These are phyloP conservation scores for Platerodrilus igneus DNA, from an alignment of 2,888 invertebrate species.

Conservation along the genomic window DNA sequence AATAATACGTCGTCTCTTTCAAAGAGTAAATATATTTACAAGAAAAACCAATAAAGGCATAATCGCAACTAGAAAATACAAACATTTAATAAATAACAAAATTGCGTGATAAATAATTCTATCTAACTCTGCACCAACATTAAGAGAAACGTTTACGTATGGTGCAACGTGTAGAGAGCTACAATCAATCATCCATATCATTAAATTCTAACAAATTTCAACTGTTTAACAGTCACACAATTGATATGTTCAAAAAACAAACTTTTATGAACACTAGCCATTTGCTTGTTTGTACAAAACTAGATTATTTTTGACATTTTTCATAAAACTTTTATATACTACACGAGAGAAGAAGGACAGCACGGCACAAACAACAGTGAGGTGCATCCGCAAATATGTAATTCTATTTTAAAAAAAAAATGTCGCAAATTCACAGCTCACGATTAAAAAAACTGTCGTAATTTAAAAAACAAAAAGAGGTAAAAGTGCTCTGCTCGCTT, in stretches of 20 bases:
- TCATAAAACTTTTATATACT: conserved; percentile 21
- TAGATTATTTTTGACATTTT: conserved; percentile 21
- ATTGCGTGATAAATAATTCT: conserved; percentile 40
- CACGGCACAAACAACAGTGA: conserved; percentile 18
- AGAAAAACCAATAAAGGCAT: conserved; percentile 46
- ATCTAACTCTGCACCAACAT: conserved; percentile 36
- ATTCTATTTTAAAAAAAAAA: too few relatives aligned
- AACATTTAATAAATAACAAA: conserved; percentile 46
- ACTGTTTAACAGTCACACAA: conserved; percentile 34
- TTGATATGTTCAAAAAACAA: conserved; percentile 37
- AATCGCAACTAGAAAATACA: conserved; percentile 43
- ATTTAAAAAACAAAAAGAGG: background rate
- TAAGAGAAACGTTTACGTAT: conserved; percentile 27
- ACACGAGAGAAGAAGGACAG: conserved; percentile 18
- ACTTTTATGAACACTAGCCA: conserved; percentile 23
- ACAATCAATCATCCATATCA: conserved; percentile 25
- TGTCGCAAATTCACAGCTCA: conserved; percentile 11
- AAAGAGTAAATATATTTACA: conserved; percentile 47
- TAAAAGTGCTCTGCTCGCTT: conserved; percentile 6
- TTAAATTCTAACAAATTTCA: conserved; percentile 18
- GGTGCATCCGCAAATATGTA: too few relatives aligned
- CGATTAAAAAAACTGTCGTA: conserved; percentile 2
- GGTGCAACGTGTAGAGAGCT: conserved; percentile 39
- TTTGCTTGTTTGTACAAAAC: conserved; percentile 27
- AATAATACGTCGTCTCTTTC: too few relatives aligned